Base-by-base conservation (phyloP, 2,113 vertebrate genomes). In the Nanorana parkeri region DNA sequence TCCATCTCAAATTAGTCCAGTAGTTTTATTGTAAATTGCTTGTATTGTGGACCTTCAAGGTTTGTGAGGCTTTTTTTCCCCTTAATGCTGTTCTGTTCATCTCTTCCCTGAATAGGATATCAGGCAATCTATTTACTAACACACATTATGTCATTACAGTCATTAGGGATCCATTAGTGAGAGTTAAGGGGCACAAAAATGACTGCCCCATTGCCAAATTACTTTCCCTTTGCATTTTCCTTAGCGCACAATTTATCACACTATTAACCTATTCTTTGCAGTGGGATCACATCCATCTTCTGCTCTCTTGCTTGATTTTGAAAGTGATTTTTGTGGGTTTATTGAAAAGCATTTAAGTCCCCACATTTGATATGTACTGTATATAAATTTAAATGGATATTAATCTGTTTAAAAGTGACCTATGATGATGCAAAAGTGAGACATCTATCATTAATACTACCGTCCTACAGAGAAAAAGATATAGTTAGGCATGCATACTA, bases 161-260 rank as follows among this genome's bases (percentile, higher is more conserved):
- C 87, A 93, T 92, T 91, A 90, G 29, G 56, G 88, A 90, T 88
- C 87, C 89, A 90, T 93, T 90, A 92, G 87, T 56, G 41, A 64
- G 83, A 71, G 76, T 85, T 85, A 84, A 82, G 78, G 84, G 69
- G 78, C 80, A 71, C 84, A 84, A 85, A 89, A 87, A 86, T 87
- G 84, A 88, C 51, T 92, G 85, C 78, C 87, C 83, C 76, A 60
- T 65, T 87, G 86, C 87, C 85, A 89, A 90, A 90, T 6, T 78
- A 76, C 83, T 75, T 64, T 77, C 63, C 67, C 85, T 86, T 84
- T 73, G 58, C 76, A 79, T 76, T 65, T 79, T 71, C 63, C 86
- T 86, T 84, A 47, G 64, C 72, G 74, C 8, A 85, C 83, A 11
- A 78, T 87, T 89, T 84, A 88, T 83, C 78, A 81, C 32, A 23